Conservation (phyloP, 2,113 vertebrate genomes). For the Nothoprocta perdicaria region DNA sequence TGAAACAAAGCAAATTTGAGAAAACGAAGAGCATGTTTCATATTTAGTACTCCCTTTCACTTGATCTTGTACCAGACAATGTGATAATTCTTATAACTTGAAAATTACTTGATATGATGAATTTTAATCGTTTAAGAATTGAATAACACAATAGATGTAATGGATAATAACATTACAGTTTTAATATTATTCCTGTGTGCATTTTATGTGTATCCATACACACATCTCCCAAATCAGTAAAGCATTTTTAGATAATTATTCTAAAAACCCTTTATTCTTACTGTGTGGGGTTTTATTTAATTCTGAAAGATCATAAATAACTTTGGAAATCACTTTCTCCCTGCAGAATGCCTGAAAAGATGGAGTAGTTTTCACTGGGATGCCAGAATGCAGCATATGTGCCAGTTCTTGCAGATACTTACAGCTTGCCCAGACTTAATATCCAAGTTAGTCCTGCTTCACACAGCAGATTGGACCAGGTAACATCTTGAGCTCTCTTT, state of each 20-base stretch:
- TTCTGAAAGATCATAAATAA: not conserved
- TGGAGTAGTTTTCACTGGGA: not conserved
- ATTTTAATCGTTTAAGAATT: not conserved
- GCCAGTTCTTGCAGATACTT: not conserved
- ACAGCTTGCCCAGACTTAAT: not conserved
- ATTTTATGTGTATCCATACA: not conserved
- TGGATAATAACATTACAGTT: not conserved
- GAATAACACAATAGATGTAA: not conserved
- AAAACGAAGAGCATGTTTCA: slow-evolving; percentile 38
- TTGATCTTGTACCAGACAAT: slow-evolving; percentile 28
- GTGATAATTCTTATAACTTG: slow-evolving; percentile 9
- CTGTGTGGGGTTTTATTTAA: not conserved
- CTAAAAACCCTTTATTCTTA: not conserved
- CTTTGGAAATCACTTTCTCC: not conserved
- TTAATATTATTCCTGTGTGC: not conserved
- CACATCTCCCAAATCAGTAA: not conserved
- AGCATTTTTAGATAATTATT: not conserved
- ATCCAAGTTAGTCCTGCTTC: not conserved
- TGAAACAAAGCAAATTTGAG: slow-evolving; percentile 21
- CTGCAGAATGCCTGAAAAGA: not conserved
- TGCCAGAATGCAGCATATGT: rapidly evolving
- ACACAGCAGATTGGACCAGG: not conserved
- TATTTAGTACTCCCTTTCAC: not conserved
- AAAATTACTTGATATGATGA: not conserved
- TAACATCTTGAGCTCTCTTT: not conserved